These are phyloP conservation scores for Rhadina sibilatrix DNA, from an alignment of 2,113 vertebrate species.

Conservation along the genomic window DNA sequence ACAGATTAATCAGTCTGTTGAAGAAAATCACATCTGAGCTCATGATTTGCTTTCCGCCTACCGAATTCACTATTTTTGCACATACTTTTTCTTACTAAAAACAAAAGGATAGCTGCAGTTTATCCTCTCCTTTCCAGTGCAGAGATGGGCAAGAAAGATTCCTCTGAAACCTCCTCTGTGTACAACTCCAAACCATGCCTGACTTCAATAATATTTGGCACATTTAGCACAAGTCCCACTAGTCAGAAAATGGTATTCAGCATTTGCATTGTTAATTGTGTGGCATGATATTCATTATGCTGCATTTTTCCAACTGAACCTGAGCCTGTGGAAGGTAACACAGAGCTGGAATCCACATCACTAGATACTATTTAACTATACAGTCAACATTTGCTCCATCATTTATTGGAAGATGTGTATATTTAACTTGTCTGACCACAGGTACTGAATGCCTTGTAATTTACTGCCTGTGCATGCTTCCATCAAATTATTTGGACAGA, in stretches of 20 bases:
- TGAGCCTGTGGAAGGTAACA: background rate
- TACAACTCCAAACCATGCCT: background rate
- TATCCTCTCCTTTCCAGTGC: background rate
- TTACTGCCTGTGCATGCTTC: conserved; percentile 6
- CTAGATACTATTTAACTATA: background rate
- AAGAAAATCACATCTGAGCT: background rate
- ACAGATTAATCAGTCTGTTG: background rate
- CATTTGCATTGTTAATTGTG: background rate
- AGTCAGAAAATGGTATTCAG: background rate
- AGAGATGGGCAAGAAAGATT: background rate
- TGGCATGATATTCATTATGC: background rate
- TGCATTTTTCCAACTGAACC: conserved; percentile 32
- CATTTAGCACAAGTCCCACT: background rate
- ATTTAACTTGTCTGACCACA: conserved; percentile 32
- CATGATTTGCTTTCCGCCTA: background rate
- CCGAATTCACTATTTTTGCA: background rate
- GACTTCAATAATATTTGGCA: background rate
- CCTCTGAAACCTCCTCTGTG: background rate
- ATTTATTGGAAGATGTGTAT: background rate
- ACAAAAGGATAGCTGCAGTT: background rate
- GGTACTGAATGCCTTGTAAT: background rate
- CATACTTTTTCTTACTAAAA: background rate
- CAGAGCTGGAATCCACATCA: background rate
- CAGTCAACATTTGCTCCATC: background rate
- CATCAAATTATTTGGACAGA: conserved; percentile 22